Percentiles rank a stretch among this genome's conserved stretches.
Conservation (phyloP, 2,113 vertebrate species). For the Phaethon lepturus region DNA sequence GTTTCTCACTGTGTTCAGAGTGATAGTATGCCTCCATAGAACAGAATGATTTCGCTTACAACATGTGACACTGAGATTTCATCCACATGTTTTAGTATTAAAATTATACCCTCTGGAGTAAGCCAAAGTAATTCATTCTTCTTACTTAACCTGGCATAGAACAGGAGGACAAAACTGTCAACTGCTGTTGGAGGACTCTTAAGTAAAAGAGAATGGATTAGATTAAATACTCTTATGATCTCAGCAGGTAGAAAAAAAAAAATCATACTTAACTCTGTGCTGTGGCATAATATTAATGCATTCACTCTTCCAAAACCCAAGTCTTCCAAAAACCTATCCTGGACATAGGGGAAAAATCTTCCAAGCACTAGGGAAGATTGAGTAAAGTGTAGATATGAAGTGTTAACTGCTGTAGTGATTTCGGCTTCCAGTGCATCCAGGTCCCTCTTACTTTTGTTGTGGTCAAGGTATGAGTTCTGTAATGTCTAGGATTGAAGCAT, state of each 20-base stretch:
- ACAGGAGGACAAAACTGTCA: background rate
- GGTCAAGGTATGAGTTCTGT: background rate
- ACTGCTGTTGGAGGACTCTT: background rate
- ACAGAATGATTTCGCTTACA: background rate
- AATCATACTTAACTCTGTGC: background rate
- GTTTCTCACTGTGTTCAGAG: background rate
- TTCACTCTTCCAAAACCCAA: background rate
- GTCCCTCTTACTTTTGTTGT: background rate
- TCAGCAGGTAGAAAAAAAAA: background rate
- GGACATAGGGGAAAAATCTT: background rate
- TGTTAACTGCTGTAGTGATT: background rate
- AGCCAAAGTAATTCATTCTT: background rate
- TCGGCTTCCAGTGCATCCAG: background rate
- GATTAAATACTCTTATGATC: background rate
- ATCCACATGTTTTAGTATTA: background rate
- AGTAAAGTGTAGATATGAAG: background rate
- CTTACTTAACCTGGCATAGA: background rate
- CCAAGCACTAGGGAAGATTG: background rate
- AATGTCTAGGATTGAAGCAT: background rate
- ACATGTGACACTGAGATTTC: background rate
- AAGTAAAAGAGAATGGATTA: background rate
- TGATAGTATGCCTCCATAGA: background rate
- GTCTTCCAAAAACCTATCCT: background rate
- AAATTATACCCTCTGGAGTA: background rate
- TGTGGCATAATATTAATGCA: background rate